Evolutionary conservation across 2,113 vertebrate genomes (phyloP).

Genomic region (Pluvialis apricaria): DNA sequence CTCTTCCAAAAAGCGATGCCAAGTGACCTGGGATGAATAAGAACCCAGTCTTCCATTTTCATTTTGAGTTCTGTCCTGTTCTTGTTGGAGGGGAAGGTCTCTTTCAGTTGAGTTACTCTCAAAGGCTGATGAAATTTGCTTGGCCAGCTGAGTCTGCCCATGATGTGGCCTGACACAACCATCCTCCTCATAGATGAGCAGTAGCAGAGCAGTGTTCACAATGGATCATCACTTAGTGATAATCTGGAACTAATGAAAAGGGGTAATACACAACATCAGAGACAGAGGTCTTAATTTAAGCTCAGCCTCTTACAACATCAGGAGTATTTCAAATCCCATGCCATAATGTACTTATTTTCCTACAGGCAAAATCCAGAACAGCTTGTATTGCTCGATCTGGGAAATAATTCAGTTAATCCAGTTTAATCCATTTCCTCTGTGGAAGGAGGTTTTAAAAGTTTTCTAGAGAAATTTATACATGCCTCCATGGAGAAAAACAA

Average conservation of each 20-base stretch:
- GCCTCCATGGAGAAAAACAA: not conserved
- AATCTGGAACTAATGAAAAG: not conserved
- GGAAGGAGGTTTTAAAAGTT: not conserved
- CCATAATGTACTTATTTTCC: not conserved
- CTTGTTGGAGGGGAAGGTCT: not conserved
- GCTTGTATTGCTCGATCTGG: not conserved
- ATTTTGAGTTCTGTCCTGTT: not conserved
- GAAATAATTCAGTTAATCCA: not conserved
- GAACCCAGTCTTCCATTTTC: not conserved
- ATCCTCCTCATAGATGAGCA: accelerated
- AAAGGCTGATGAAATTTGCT: not conserved
- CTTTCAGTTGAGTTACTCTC: not conserved
- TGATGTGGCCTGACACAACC: not conserved
- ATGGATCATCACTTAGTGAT: not conserved
- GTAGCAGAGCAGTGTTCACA: not conserved
- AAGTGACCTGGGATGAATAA: not conserved
- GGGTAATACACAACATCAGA: not conserved
- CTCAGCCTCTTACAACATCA: not conserved
- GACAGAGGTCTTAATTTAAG: not conserved
- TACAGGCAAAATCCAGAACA: not conserved
- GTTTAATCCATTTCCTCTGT: not conserved
- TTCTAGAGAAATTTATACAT: not conserved
- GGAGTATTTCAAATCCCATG: not conserved
- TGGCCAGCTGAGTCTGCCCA: not conserved
- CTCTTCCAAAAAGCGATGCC: not conserved